A percentile compares a stretch with the other conserved stretches of the same genome.
phyloP scores from a whole-genome alignment of 2,888 invertebrate species.

The Microctonus hyperodae region DNA sequence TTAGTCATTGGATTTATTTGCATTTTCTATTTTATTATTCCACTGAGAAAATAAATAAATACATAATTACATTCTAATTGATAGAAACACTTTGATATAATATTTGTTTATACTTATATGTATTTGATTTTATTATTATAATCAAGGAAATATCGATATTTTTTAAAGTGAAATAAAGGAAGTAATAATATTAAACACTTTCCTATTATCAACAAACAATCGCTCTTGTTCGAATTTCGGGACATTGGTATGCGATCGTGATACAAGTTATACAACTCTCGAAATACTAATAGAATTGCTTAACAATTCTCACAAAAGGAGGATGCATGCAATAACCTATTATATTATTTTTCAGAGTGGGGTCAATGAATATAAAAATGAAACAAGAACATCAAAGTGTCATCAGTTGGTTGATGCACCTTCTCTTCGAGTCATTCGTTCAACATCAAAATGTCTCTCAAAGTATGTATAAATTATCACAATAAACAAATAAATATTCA shows the following conservation, averaged over 20 bases:
- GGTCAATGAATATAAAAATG: conserved; percentile 38
- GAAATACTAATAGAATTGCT: conserved; percentile 47
- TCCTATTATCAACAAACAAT: conserved; percentile 15
- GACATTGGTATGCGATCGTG: conserved; percentile 44
- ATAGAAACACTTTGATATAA: neutral
- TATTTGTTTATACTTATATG: neutral
- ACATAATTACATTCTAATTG: neutral
- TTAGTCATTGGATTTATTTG: neutral
- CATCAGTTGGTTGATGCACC: conserved; percentile 33
- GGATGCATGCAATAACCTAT: conserved; percentile 38
- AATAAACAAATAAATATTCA: too few species aligned
- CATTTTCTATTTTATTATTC: neutral
- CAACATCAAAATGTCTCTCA: conserved; percentile 32
- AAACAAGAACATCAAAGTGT: conserved; percentile 25
- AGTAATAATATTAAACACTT: neutral
- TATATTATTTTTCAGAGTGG: conserved; percentile 34
- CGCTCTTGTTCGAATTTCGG: conserved; percentile 43
- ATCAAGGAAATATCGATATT: neutral
- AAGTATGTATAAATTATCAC: conserved; percentile 26
- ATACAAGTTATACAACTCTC: conserved; percentile 37
- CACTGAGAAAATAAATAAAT: neutral
- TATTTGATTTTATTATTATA: neutral
- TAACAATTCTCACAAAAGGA: conserved; percentile 32
- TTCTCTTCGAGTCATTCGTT: conserved; percentile 22
- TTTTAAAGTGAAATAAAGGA: neutral